Base-by-base conservation (phyloP, 37 sponge, comb jelly and placozoan species). In the Chondrilla cf. caribensis region DNA sequence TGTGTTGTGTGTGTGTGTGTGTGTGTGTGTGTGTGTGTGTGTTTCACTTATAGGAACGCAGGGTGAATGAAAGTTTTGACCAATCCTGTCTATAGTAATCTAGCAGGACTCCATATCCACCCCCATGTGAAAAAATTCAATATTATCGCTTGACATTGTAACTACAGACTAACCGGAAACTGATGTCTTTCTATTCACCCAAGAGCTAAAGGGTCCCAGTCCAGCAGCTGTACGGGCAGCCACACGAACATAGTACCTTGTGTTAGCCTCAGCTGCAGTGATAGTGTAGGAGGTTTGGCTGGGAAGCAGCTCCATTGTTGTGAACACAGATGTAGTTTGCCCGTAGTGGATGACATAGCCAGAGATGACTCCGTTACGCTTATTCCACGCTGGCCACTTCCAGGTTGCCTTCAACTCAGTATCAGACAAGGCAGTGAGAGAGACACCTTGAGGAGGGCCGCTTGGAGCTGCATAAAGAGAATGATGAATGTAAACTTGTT, bases 201-300 rank as follows among this genome's bases (percentile, higher is more conserved):
- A 73, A 9, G 31, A 41, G 44, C 44, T 73, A 25, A 73, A 73
- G 1, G 76, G 76, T 9, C 76, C 76, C 44, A 9, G 1, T 39
- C 76, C 76, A 42, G 41, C 41, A 38, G 44, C 18, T 21, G 76
- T 73, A 9, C 25, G 17, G 25, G 76, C 76, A 36, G 76, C 76
- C 25, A 73, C 76, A 25, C 76, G 19, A 2, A 37, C 76, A 40
- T 40, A 73, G 44, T 73, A 73, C 41, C 18, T 37, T 15, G 76
- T 73, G 44, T 73, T 39, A 2, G 76, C 38, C 0, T 22, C 18
- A 42, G 44, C 76, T 1, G 2, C 44, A 42, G 41, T 39, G 76
- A 73, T 39, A 42, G 24, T 37, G 36, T 39, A 73, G 25, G 36
- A 38, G 18, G 41, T 39, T 9, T 7, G 36, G 24, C n/a, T 21